These are phyloP conservation scores for Pterobdella sp. DNA, from an alignment of 2,888 invertebrate genomes.

Conservation along the genomic window DNA sequence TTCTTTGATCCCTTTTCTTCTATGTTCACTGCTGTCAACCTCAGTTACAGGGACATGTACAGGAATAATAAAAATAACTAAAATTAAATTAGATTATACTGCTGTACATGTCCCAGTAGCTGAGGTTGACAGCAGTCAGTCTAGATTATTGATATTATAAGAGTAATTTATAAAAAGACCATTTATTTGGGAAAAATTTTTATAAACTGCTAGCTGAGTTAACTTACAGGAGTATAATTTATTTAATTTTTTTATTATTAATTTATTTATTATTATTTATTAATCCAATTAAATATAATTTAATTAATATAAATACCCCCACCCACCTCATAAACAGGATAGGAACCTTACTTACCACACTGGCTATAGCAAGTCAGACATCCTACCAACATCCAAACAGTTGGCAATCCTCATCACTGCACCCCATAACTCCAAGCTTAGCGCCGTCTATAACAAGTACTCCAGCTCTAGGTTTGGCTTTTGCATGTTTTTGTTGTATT, in stretches of 20 bases:
- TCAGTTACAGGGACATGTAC: too few species aligned
- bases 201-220: background rate
- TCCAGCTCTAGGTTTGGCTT: conserved; percentile 51
- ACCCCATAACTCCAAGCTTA: conserved; percentile 61
- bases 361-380: conserved; percentile 62
- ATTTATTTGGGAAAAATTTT: background rate
- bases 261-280: background rate
- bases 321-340: background rate
- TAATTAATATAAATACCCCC: background rate
- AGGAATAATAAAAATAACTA: too few species aligned
- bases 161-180: too few species aligned
- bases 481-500: too few species aligned
- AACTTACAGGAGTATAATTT: background rate
- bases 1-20: too few species aligned
- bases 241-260: background rate
- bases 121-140: too few species aligned
- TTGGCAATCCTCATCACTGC: conserved; percentile 64
- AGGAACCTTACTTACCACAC: conserved; percentile 65
- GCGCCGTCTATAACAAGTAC: conserved; percentile 51
- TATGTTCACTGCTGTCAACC: too few species aligned
- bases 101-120: too few species aligned
- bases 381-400: conserved; percentile 63
- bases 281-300: background rate
- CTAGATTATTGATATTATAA: too few species aligned
- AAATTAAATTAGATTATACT: too few species aligned